Conservation (phyloP, 2,888 invertebrate genomes). For the Timandra comae region DNA sequence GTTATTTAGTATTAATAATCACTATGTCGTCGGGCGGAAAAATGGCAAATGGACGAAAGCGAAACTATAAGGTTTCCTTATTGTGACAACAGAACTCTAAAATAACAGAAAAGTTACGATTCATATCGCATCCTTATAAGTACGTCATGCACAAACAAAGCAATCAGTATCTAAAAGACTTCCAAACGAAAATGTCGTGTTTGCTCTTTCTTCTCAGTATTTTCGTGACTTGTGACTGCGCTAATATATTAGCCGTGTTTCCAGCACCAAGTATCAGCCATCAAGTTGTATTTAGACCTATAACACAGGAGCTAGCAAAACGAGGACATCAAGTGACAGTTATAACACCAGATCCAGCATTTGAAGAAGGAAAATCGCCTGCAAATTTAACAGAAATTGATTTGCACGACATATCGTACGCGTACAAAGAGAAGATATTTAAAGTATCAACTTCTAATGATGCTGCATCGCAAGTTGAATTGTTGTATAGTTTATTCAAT, state of each 20-base stretch:
- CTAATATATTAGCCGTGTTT: conserved; percentile 9
- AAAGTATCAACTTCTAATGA: background rate
- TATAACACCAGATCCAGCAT: conserved; percentile 7
- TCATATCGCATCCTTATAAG: background rate
- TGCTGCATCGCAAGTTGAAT: background rate
- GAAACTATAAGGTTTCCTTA: background rate
- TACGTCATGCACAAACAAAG: background rate
- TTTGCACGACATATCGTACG: background rate
- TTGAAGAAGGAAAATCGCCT: background rate
- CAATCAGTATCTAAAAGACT: background rate
- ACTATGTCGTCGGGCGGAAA: too few species aligned
- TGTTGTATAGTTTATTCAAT: background rate
- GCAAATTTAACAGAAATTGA: background rate
- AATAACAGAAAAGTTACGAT: background rate
- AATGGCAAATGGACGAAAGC: too few species aligned
- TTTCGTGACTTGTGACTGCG: background rate
- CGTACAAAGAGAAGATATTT: background rate
- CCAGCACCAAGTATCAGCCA: conserved; percentile 11
- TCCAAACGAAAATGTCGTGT: background rate
- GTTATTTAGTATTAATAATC: too few species aligned
- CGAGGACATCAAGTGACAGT: conserved; percentile 12
- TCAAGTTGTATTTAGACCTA: conserved; percentile 5
- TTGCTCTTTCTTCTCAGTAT: background rate
- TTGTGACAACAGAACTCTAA: background rate
- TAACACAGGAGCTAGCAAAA: conserved; percentile 4